Percentiles rank a stretch among this genome's conserved stretches.
Evolutionary conservation across 2,888 invertebrate genomes (phyloP).

Genomic region (Phortica okadai): DNA sequence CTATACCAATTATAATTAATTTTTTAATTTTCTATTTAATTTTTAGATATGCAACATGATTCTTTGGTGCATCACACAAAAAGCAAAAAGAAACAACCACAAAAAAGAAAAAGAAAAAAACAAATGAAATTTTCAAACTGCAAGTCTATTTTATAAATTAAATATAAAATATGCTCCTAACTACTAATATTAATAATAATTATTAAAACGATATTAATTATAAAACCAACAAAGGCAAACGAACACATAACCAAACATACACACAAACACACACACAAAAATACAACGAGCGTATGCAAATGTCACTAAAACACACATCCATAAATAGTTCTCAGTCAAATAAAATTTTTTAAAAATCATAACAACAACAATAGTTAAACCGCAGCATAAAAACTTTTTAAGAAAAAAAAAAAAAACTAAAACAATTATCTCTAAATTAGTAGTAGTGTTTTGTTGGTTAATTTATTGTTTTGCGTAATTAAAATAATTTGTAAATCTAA

Average conservation of each 20-base stretch:
- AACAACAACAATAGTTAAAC: neutral
- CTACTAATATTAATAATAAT: conserved; percentile 62
- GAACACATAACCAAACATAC: conserved; percentile 37
- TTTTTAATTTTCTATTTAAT: neutral
- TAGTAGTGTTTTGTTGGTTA: too few species aligned
- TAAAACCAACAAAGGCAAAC: conserved; percentile 40
- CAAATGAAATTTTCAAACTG: conserved; percentile 59
- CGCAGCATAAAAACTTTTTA: neutral
- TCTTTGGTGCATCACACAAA: conserved; percentile 63
- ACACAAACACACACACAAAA: neutral
- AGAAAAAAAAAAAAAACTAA: neutral
- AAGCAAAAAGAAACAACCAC: conserved; percentile 58
- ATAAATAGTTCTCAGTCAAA: too few species aligned
- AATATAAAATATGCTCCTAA: conserved; percentile 64
- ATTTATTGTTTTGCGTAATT: too few species aligned
- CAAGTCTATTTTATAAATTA: conserved; percentile 66
- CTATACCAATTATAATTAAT: neutral
- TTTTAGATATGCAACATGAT: conserved; percentile 76
- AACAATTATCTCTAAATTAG: neutral
- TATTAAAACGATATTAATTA: conserved; percentile 50
- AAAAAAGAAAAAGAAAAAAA: conserved; percentile 66
- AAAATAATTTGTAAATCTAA: too few species aligned
- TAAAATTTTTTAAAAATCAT: neutral
- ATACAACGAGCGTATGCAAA: neutral
- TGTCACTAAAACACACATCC: neutral